Conservation (phyloP, 2,888 invertebrate genomes). For the Hylaea fasciaria region DNA sequence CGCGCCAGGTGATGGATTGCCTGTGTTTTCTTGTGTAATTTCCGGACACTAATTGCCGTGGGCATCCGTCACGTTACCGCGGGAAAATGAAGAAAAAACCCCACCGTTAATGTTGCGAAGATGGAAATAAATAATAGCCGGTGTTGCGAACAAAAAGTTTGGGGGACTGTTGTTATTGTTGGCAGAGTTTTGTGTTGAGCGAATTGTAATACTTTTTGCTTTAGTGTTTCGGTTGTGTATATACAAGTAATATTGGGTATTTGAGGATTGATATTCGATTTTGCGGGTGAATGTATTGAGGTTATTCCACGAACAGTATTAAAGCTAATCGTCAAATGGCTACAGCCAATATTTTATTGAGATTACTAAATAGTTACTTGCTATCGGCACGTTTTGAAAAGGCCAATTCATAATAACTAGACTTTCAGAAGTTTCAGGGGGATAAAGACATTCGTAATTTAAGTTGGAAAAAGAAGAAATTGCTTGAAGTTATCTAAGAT, state of each 20-base stretch:
- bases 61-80: slow-evolving; percentile 75
- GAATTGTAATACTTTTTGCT: slow-evolving; percentile 7
- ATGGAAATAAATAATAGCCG: slow-evolving; percentile 59
- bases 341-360: too few species aligned
- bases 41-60: slow-evolving; percentile 81
- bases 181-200: slow-evolving; percentile 22
- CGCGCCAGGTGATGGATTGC: slow-evolving; percentile 80
- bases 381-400: too few species aligned
- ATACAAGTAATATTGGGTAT: background rate
- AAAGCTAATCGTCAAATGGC: too few species aligned
- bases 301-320: too few species aligned
- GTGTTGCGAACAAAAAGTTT: slow-evolving; percentile 43
- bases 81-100: slow-evolving; percentile 67
- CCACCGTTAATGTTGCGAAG: slow-evolving; percentile 54
- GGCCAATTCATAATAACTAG: too few species aligned
- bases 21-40: slow-evolving; percentile 82
- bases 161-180: slow-evolving; percentile 37
- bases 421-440: too few species aligned
- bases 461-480: too few species aligned
- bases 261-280: background rate
- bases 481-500: background rate
- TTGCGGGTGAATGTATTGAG: too few species aligned
- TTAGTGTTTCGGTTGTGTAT: slow-evolving; percentile 2
- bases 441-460: too few species aligned
- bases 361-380: too few species aligned